phyloP scores from a whole-genome alignment of 2,113 vertebrate species.

The Ariopsis seemanni region DNA sequence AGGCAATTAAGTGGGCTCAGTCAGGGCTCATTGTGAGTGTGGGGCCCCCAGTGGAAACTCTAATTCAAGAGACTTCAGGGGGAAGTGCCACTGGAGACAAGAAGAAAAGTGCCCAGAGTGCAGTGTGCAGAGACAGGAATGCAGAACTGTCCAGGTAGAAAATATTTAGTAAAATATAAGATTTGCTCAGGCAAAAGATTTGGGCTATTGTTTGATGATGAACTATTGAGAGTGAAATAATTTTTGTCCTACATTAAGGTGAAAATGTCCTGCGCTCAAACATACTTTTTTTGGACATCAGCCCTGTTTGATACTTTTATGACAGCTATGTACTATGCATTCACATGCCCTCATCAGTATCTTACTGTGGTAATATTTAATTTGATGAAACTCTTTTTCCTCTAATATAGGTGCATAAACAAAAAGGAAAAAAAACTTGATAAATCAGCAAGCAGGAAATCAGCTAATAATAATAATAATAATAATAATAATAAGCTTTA shows the following conservation, averaged over 20 bases:
- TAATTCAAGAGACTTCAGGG: conserved; percentile 80
- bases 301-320: neutral
- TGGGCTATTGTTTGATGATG: neutral
- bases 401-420: neutral
- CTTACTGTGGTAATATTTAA: neutral
- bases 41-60: conserved; percentile 86
- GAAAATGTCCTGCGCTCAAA: neutral
- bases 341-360: neutral
- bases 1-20: conserved; percentile 97
- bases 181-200: neutral
- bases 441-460: neutral
- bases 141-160: conserved; percentile 89
- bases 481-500: neutral
- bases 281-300: neutral
- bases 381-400: neutral
- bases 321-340: neutral
- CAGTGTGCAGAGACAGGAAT: conserved; percentile 92
- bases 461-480: too few relatives aligned
- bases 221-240: neutral
- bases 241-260: neutral
- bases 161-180: neutral
- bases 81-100: conserved; percentile 90
- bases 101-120: conserved; percentile 94
- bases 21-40: conserved; percentile 96
- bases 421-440: neutral